Base-by-base conservation (phyloP, 2,797 vertebrate genomes). In the Uromys caudimaculatus region DNA sequence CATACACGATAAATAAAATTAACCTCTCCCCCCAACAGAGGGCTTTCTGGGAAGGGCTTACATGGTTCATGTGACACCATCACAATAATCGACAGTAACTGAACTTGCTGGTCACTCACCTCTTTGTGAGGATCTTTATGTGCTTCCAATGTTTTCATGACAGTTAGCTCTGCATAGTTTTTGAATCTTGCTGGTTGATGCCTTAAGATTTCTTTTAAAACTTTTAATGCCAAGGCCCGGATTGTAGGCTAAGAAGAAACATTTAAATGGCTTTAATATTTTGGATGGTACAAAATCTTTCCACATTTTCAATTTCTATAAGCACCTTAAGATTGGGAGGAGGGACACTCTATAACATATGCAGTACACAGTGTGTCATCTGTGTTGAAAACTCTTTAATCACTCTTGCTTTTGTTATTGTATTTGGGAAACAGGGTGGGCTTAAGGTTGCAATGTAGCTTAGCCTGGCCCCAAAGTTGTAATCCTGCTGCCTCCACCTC, bases 81-180 rank as follows among this genome's bases (percentile, higher is more conserved):
- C 73, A 38, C 3, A 21, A 38, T 47, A 90, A 58, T 12, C 81
- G 83, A 32, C 14, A 69, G 50, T 16, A 58, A 81, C 54, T 71
- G 29, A 67, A 35, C 8, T 19, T 3, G 64, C 35, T 76, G 32
- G 41, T 38, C 95, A 96, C 97, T 62, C 95, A 99, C 99, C 99
- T 99, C 99, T 96, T 99, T 99, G 98, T 99, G 99, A 92, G 99
- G 99, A 97, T 99, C 99, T 98, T 99, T 99, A 98, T 99, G 99
- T 29, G 99, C 99, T 98, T 99, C 99, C 98, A 99, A 98, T 1
- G 99, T 99, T 98, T 99, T 99, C 99, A 99, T 99, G 97, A 99
- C 99, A 79, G 99, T 99, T 95, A 99, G 99, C 94, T 99, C 99
- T 94, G 99, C 99, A 3, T 99, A 99, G 98, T 99, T 99, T 98